phyloP scores from a whole-genome alignment of 2,113 vertebrate species.

The Epinephelus cyanopodus region DNA sequence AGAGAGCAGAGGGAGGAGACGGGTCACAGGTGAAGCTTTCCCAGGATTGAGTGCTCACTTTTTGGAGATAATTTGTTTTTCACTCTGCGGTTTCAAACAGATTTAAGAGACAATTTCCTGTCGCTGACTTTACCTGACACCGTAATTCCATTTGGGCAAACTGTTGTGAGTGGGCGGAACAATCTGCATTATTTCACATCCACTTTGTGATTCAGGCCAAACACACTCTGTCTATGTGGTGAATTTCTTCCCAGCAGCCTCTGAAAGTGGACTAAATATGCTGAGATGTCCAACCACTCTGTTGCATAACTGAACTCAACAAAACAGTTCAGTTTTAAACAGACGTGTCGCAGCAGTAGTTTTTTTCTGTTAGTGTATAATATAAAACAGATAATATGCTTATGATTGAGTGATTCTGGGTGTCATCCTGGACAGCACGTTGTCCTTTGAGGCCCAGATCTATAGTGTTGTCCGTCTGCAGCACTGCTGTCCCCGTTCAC shows the following conservation, averaged over 20 bases:
- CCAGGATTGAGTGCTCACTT: background rate
- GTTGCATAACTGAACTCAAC: background rate
- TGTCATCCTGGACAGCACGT: too few species aligned
- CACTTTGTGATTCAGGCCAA: conserved; percentile 4
- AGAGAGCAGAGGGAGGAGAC: background rate
- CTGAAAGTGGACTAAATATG: background rate
- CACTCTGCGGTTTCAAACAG: background rate
- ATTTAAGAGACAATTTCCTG: background rate
- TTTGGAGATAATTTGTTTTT: conserved; percentile 1
- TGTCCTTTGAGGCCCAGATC: too few species aligned
- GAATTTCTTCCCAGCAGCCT: background rate
- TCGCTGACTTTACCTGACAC: background rate
- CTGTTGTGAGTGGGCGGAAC: background rate
- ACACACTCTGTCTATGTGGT: background rate
- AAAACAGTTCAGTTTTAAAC: conserved; percentile 10
- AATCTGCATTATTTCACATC: background rate
- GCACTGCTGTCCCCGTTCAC: too few species aligned
- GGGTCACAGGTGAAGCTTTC: conserved; percentile 3
- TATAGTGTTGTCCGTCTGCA: too few species aligned
- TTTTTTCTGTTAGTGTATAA: background rate
- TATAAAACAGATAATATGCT: background rate
- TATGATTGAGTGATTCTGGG: too few species aligned
- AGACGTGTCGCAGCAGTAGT: background rate
- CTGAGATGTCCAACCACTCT: background rate
- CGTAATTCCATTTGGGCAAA: background rate